Base-by-base conservation (phyloP, 2,888 invertebrate genomes). In the Bugulina stolonifera region DNA sequence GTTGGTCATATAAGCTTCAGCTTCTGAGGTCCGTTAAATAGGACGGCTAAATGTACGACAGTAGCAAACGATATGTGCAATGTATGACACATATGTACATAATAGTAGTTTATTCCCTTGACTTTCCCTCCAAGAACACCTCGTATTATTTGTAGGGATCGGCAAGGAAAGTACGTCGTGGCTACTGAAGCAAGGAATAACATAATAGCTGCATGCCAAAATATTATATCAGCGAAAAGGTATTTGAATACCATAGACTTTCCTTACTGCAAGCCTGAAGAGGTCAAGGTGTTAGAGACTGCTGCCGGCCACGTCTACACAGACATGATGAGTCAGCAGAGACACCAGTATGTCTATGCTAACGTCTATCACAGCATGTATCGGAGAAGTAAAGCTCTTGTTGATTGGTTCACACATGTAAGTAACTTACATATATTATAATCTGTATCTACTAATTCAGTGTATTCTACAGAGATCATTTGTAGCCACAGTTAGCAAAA, bases 331-430 rank as follows among this genome's bases (percentile, higher is more conserved):
- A 81, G 82, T 0, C 76, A 79, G 3, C 82, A 83, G 0, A 78
- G 86, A 29, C 84, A 85, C 73, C 74, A 77, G 23, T 84, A 85
- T 78, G 86, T 87, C 0, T 64, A 64, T 32, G 76, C 82, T 1
- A 79, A 83, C 69, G 84, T 86, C 73, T 87, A 86, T 79, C 79
- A 81, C 69, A 81, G 82, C 23, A 87, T 86, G 1, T 84, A 85
- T 76, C 81, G 83, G 74, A 80, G 87, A 72, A 80, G 84, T 54
- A 82, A 82, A 1, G 86, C 87, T 0, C 78, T 88, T 1, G 79
- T 86, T 14, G 87, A 87, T 75, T 87, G 87, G 87, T 87, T 87
- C 77, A 85, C 86, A 74, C 83, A 84, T 76, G 86, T 86, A 76
- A 77, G 79, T 76, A 35, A n/a, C n/a, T n/a, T n/a, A n/a, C n/a